These are phyloP conservation scores for Ciconia nigra DNA, from an alignment of 2,797 vertebrate species.

Conservation along the genomic window DNA sequence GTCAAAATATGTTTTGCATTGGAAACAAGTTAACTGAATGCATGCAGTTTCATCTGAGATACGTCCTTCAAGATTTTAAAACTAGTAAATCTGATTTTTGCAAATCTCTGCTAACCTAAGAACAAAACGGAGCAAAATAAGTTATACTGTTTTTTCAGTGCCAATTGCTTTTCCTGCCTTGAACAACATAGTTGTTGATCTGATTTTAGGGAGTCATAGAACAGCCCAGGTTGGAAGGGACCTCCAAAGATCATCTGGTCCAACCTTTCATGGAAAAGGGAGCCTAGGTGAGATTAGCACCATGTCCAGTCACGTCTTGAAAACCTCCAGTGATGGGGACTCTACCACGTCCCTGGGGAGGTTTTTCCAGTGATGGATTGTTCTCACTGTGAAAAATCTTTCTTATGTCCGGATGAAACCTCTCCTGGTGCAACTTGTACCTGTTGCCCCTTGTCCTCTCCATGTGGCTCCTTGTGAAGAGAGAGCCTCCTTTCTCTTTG, in stretches of 20 bases:
- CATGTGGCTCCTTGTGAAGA: neutral
- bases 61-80: neutral
- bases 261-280: neutral
- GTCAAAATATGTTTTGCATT: neutral
- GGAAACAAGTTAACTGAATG: neutral
- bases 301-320: neutral
- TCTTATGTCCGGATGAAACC: neutral
- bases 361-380: neutral
- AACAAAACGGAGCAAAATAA: neutral
- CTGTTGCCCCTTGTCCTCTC: neutral
- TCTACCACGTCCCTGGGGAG: fast-evolving
- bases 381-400: neutral
- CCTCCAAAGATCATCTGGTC: neutral
- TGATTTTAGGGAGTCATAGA: neutral
- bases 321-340: neutral
- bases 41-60: neutral
- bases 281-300: neutral
- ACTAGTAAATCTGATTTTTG: neutral
- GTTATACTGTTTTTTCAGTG: neutral
- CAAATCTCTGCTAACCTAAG: neutral
- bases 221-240: neutral
- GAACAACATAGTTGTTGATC: neutral
- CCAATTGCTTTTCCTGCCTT: neutral
- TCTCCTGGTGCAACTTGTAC: neutral
- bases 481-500: neutral